Evolutionary conservation across 2,113 vertebrate species (phyloP), one percentile per base, ranked within the genome.

Genomic region (Sorex araneus): DNA sequence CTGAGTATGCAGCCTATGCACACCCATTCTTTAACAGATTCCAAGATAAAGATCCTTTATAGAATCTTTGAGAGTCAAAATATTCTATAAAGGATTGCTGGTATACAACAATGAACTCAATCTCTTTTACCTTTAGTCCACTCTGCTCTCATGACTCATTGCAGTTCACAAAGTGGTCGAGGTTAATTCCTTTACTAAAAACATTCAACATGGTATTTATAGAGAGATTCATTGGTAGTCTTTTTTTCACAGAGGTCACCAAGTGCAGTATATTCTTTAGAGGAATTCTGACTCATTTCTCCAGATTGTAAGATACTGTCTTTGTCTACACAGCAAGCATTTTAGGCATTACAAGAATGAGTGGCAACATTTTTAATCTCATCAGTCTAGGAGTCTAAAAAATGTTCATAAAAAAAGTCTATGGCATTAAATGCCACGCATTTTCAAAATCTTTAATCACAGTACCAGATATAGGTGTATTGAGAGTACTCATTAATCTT

Each of bases 131-230:
- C 34, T 96, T 93, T 94, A 89, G 93, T 94, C 93, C 60, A 47
- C 79, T 19, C 80, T 95, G 70, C 12, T 45, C 25, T 92, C 79
- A 60, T 94, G 90, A 94, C 19, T 94, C 92, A 89, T 54, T 77
- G 21, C 89, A 75, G 94, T 18, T 93, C 47, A 96, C 25, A 88
- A 94, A 94, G 83, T 85, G 78, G 57, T 64, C 91, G 87, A 87
- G 92, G 73, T 93, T 91, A 95, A 90, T 74, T 25, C 93, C 40
- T 85, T 87, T 94, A 95, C 60, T 92, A 92, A 96, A 95, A 95
- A 28, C 77, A 15, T 63, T 94, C 83, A 81, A 81, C 92, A 71
- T 84, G 91, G 73, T 60, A 95, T 84, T 95, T 93, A 84, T 94
- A 94, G 40, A 83, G 34, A 45, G 50, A 94, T 94, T 88, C 77